Evolutionary conservation across 2,888 invertebrate genomes (phyloP).

Genomic region (Erebia aethiops): DNA sequence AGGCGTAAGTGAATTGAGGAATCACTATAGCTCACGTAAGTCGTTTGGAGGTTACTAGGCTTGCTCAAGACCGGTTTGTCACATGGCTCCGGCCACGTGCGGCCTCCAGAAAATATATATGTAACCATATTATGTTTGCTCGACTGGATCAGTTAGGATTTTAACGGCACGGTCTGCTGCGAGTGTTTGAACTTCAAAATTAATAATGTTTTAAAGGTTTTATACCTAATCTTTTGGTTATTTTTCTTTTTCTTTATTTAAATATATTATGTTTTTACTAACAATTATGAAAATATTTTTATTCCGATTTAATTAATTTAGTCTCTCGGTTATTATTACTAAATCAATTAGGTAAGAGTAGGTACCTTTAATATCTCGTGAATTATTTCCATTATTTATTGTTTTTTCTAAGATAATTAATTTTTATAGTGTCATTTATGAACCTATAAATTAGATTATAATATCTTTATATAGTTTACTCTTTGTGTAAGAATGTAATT

Average conservation of each 20-base stretch:
- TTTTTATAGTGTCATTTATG: not conserved
- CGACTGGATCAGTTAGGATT: slow-evolving; percentile 34
- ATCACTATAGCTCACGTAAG: slow-evolving; percentile 66
- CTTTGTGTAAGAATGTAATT: not conserved
- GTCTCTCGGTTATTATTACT: not conserved
- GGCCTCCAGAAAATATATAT: slow-evolving; percentile 64
- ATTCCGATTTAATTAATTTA: not conserved
- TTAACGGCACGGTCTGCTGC: slow-evolving; percentile 31
- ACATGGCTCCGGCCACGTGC: slow-evolving; percentile 79
- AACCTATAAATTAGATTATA: slow-evolving; percentile 4
- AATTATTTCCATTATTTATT: not conserved
- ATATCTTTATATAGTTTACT: not conserved
- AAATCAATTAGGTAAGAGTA: not conserved
- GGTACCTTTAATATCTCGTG: not conserved
- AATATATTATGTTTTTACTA: not conserved
- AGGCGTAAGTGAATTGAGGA: slow-evolving; percentile 57
- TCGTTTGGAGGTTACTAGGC: slow-evolving; percentile 82
- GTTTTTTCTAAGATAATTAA: not conserved
- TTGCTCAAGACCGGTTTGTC: slow-evolving; percentile 76
- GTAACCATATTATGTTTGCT: slow-evolving; percentile 34
- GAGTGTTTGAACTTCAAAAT: slow-evolving; percentile 7
- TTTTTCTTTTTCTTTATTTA: no score
- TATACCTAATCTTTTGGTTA: not conserved
- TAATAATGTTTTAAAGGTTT: not conserved
- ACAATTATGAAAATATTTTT: not conserved